phyloP scores from a whole-genome alignment of 1,140 invertebrate species.

The Lucilia cuprina region DNA sequence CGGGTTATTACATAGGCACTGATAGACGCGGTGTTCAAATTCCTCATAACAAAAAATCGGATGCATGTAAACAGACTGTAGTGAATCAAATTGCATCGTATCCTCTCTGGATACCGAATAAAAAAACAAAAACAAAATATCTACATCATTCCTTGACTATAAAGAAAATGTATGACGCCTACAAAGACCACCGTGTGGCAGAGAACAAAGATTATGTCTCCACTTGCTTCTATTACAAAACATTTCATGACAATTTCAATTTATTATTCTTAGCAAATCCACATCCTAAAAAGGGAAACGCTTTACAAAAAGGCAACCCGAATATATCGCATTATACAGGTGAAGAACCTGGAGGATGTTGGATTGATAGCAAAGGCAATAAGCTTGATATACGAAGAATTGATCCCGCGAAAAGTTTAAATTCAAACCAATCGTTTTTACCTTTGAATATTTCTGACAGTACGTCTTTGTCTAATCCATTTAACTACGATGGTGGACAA shows the following conservation, averaged over 20 bases:
- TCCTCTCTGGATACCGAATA: conserved; percentile 37
- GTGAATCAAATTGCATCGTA: conserved; percentile 36
- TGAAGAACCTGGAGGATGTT: neutral
- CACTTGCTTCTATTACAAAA: conserved; percentile 21
- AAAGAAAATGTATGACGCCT: conserved; percentile 36
- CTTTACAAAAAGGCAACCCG: neutral
- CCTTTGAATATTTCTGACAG: no score
- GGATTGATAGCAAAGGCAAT: neutral
- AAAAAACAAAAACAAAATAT: conserved; percentile 36
- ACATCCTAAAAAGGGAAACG: neutral
- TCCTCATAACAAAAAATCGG: conserved; percentile 21
- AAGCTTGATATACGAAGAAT: neutral
- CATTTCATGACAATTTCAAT: conserved; percentile 38
- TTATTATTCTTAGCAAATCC: neutral
- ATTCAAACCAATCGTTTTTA: neutral
- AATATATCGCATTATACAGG: conserved; percentile 26
- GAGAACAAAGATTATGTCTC: neutral
- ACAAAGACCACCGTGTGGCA: conserved; percentile 23
- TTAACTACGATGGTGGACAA: no score
- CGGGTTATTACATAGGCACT: conserved; percentile 34
- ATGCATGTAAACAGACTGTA: neutral
- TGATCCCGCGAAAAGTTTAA: neutral
- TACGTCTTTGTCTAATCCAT: no score
- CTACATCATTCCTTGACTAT: conserved; percentile 35
- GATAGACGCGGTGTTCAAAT: neutral